phyloP scores from a whole-genome alignment of 2,888 invertebrate genomes.

The Stegophylla sp. region DNA sequence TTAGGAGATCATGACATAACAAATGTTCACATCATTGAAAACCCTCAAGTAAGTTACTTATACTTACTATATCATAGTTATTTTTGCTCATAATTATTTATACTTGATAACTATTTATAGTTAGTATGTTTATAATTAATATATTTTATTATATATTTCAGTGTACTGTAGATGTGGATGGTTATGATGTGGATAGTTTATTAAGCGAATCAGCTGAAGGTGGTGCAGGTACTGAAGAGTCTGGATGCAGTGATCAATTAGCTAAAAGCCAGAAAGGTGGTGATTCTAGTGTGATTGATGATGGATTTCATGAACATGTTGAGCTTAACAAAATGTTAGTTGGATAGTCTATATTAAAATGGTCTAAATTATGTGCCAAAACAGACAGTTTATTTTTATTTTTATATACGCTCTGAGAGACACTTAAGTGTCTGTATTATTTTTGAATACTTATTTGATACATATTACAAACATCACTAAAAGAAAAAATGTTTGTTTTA shows the following conservation, averaged over 20 bases:
- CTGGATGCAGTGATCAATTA: slow-evolving; percentile 46
- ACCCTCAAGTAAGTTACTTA: slow-evolving; percentile 46
- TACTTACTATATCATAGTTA: background rate
- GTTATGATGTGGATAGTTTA: slow-evolving; percentile 51
- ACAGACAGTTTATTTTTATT: slow-evolving; percentile 7
- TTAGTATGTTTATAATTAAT: background rate
- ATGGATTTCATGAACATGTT: slow-evolving; percentile 61
- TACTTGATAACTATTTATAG: background rate
- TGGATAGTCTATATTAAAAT: background rate
- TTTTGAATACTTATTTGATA: slow-evolving; percentile 11
- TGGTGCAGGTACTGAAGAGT: slow-evolving; percentile 52
- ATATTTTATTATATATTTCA: slow-evolving; percentile 12
- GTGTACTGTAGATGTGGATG: slow-evolving; percentile 40
- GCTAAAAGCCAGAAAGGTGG: slow-evolving; percentile 47
- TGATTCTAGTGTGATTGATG: slow-evolving; percentile 56
- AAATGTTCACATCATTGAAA: slow-evolving; percentile 53
- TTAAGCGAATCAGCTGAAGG: slow-evolving; percentile 55
- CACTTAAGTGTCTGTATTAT: background rate
- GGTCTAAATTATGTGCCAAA: slow-evolving; percentile 43
- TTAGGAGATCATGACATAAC: slow-evolving; percentile 29
- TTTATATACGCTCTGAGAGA: background rate
- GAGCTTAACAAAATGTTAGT: slow-evolving; percentile 34
- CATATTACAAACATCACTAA: slow-evolving; percentile 7
- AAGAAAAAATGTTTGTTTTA: background rate
- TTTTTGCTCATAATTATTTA: background rate